These are phyloP conservation scores for Shinisaurus crocodilurus DNA, from an alignment of 2,113 vertebrate species.

Conservation along the genomic window DNA sequence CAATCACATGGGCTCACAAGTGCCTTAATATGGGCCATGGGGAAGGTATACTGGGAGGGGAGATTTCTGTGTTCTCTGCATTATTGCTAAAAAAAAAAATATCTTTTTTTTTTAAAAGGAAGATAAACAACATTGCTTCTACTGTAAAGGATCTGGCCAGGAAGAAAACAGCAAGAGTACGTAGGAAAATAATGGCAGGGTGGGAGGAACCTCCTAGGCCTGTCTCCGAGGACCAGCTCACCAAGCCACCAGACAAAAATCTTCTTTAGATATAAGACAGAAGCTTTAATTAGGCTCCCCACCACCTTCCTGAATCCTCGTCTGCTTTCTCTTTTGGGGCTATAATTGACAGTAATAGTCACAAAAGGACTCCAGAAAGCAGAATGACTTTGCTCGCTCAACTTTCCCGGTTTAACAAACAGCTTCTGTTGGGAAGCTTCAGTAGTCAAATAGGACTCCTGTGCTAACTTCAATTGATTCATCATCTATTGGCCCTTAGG, in stretches of 20 bases:
- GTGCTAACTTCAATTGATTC: neutral
- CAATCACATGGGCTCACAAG: too few species aligned
- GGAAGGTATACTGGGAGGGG: too few species aligned
- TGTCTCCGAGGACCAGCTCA: fast-evolving
- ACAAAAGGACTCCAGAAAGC: neutral
- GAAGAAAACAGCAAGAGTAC: neutral
- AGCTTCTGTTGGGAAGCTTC: fast-evolving
- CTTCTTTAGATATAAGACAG: neutral
- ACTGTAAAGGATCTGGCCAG: too few species aligned
- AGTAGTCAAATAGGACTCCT: fast-evolving
- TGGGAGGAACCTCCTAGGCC: neutral
- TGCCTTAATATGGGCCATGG: too few species aligned
- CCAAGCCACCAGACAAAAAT: neutral
- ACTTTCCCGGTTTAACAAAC: neutral
- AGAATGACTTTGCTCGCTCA: neutral
- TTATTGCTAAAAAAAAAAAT: too few species aligned
- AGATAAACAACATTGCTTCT: too few species aligned
- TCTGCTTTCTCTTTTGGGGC: neutral
- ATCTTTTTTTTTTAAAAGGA: too few species aligned
- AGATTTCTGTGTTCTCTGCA: too few species aligned
- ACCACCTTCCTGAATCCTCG: neutral
- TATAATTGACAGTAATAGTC: neutral
- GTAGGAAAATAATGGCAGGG: neutral
- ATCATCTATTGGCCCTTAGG: neutral
- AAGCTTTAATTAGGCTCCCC: neutral